Conservation (phyloP, 2,888 invertebrate genomes). For the Pinctada fucata region DNA sequence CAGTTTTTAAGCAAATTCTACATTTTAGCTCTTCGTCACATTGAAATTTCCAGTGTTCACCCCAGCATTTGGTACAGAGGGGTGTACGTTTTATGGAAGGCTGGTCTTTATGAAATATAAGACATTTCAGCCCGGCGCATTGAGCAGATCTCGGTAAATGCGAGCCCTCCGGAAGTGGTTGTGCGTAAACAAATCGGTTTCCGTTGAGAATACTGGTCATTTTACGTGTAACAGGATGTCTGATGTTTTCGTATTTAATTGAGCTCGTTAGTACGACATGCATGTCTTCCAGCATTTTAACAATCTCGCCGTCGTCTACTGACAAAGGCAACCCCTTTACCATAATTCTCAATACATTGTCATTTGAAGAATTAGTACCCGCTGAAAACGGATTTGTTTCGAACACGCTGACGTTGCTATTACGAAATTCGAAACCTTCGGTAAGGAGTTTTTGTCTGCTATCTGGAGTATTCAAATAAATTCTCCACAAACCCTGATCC, state of each 20-base stretch:
- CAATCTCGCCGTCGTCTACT: too few species aligned
- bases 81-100: not conserved
- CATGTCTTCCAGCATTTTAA: not conserved
- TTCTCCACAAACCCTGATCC: too few species aligned
- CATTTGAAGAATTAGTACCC: too few species aligned
- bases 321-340: too few species aligned
- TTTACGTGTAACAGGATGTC: not conserved
- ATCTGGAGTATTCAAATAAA: too few species aligned
- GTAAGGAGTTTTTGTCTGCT: too few species aligned
- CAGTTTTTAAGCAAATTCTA: conserved; percentile 5
- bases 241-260: not conserved
- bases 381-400: too few species aligned
- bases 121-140: not conserved
- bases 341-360: too few species aligned
- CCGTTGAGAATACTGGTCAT: conserved; percentile 12
- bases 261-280: not conserved
- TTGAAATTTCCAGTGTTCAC: not conserved
- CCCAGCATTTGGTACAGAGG: not conserved
- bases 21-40: conserved; percentile 2
- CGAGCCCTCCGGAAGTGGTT: not conserved
- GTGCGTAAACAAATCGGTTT: not conserved
- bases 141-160: not conserved
- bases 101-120: not conserved
- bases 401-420: too few species aligned
- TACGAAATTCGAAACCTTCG: too few species aligned